These are phyloP conservation scores for Choloepus didactylus DNA, from an alignment of 2,797 vertebrate species.

Conservation along the genomic window DNA sequence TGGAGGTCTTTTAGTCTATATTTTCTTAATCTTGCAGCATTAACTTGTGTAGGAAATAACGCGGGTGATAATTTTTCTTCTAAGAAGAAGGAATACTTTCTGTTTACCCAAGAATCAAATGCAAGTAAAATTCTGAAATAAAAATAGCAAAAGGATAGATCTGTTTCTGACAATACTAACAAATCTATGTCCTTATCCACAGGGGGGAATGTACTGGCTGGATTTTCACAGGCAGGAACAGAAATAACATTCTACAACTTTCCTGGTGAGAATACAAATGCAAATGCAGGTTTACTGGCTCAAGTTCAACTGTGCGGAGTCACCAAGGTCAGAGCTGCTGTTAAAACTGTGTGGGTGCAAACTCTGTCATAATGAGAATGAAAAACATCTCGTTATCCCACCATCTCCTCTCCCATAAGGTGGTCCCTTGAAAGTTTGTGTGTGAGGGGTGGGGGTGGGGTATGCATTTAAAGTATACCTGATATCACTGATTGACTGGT, in stretches of 20 bases:
- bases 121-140: slow-evolving; percentile 62
- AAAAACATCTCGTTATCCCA: not conserved
- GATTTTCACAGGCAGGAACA: slow-evolving; percentile 70
- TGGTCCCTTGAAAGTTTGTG: not conserved
- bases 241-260: slow-evolving; percentile 66
- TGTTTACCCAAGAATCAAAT: slow-evolving; percentile 19
- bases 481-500: slow-evolving; percentile 13
- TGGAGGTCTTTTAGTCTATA: not conserved
- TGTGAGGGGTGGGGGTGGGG: not conserved
- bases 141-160: slow-evolving; percentile 49
- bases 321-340: slow-evolving; percentile 4
- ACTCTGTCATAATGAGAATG: not conserved
- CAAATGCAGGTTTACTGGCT: slow-evolving; percentile 56
- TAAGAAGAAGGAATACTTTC: slow-evolving; percentile 22
- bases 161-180: slow-evolving; percentile 59
- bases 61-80: not conserved
- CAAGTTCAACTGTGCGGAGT: not conserved
- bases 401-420: not conserved
- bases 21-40: not conserved
- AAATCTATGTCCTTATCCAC: slow-evolving; percentile 52
- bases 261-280: slow-evolving; percentile 67
- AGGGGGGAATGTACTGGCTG: slow-evolving; percentile 29
- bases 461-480: not conserved
- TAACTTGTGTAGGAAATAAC: not conserved
- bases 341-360: not conserved